Evolutionary conservation across 2,113 vertebrate genomes (phyloP).

Genomic region (Verasper variegatus): DNA sequence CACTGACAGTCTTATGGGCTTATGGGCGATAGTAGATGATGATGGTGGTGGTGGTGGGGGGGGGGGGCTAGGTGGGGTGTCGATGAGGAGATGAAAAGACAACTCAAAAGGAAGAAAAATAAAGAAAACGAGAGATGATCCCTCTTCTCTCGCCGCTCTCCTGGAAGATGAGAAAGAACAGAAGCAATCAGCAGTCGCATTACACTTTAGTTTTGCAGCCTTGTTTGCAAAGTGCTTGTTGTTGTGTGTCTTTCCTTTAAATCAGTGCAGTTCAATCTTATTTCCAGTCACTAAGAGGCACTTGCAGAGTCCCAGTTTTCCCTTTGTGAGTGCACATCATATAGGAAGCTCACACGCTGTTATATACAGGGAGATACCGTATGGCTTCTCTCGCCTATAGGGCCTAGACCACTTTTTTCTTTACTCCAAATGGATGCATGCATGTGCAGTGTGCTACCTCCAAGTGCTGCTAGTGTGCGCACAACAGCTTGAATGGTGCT

Average conservation of each 20-base stretch:
- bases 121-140: conserved; percentile 64
- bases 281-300: neutral
- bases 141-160: conserved; percentile 69
- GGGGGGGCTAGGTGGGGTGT: neutral
- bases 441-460: neutral
- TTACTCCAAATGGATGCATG: conserved; percentile 38
- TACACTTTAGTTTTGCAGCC: conserved; percentile 1
- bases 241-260: neutral
- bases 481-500: neutral
- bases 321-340: conserved; percentile 36
- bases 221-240: conserved; percentile 18
- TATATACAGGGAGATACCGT: conserved; percentile 29
- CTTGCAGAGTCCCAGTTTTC: conserved; percentile 19
- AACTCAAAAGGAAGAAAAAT: conserved; percentile 55
- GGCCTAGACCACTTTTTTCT: conserved; percentile 19
- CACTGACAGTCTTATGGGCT: conserved; percentile 46
- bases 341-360: conserved; percentile 50
- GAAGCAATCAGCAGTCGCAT: neutral
- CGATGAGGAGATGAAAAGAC: conserved; percentile 54
- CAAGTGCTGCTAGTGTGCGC: neutral
- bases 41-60: neutral
- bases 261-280: neutral
- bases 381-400: conserved; percentile 56
- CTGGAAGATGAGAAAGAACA: conserved; percentile 54
- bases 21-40: conserved; percentile 15